Conservation (phyloP, 2,888 invertebrate genomes). For the Drosophila vallismaia region DNA sequence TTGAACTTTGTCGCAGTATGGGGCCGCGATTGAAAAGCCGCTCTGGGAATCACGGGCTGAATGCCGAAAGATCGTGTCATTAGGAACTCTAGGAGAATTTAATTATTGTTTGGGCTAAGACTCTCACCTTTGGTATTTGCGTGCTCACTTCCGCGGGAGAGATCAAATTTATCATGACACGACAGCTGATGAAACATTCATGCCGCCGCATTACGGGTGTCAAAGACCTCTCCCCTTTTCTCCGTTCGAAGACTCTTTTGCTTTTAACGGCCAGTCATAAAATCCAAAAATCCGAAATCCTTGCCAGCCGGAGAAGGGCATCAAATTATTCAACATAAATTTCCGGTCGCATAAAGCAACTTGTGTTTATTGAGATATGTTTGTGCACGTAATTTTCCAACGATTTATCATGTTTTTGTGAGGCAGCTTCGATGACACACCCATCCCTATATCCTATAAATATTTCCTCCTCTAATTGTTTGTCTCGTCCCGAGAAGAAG, state of each 20-base stretch:
- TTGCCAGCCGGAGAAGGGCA: conserved; percentile 55
- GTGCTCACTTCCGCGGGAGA: conserved; percentile 63
- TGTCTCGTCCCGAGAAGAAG: conserved; percentile 55
- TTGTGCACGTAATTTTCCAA: conserved; percentile 77
- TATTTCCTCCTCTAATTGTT: conserved; percentile 76
- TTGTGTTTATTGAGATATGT: conserved; percentile 51
- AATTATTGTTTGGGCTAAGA: conserved; percentile 19
- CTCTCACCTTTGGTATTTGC: conserved; percentile 54
- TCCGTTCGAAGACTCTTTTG: not conserved
- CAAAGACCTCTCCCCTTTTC: conserved; percentile 17
- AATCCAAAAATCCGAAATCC: conserved; percentile 60
- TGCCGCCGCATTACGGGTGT: conserved; percentile 48
- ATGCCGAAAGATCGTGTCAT: conserved; percentile 5
- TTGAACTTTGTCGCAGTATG: conserved; percentile 40
- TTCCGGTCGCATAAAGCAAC: conserved; percentile 54
- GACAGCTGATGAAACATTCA: conserved; percentile 71
- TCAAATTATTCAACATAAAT: conserved; percentile 77
- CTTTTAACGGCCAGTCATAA: conserved; percentile 60
- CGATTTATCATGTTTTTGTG: conserved; percentile 71
- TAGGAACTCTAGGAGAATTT: conserved; percentile 21
- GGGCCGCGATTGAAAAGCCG: conserved; percentile 28
- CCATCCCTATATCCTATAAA: conserved; percentile 58
- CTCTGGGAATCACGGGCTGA: conserved; percentile 10
- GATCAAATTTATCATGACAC: conserved; percentile 71
- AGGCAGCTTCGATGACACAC: conserved; percentile 75